Evolutionary conservation across 1,140 invertebrate genomes (phyloP).

Genomic region (Drosophila sechellia): DNA sequence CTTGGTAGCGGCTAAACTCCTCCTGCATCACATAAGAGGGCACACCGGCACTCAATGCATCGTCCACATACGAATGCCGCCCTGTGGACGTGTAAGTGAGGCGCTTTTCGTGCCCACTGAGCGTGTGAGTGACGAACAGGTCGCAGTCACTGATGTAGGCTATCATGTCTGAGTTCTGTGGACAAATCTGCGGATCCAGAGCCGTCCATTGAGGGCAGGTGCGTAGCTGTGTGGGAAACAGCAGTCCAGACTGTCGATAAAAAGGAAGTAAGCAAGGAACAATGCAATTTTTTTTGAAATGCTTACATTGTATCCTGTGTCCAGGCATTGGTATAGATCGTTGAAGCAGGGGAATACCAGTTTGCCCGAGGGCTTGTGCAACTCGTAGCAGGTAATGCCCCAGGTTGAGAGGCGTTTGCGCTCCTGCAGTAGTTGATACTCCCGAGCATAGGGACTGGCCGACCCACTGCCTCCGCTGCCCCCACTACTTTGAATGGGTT

Average conservation of each 20-base stretch:
- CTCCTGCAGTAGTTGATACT: slow-evolving; percentile 96
- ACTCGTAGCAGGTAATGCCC: slow-evolving; percentile 97
- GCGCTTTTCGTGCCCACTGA: slow-evolving; percentile 89
- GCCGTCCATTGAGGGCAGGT: slow-evolving; percentile 88
- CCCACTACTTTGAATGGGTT: slow-evolving; percentile 88
- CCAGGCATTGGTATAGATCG: slow-evolving; percentile 92
- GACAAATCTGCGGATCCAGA: slow-evolving; percentile 96
- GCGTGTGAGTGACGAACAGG: slow-evolving; percentile 93
- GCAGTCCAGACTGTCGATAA: slow-evolving; percentile 86
- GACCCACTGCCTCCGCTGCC: slow-evolving; percentile 79
- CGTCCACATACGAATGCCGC: slow-evolving; percentile 88
- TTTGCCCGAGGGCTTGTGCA: slow-evolving; percentile 91
- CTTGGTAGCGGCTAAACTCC: slow-evolving; percentile 97
- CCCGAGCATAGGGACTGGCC: slow-evolving; percentile 87
- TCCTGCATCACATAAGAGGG: slow-evolving; percentile 99
- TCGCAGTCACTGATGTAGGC: slow-evolving; percentile 96
- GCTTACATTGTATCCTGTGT: slow-evolving; percentile 89
- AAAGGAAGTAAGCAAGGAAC: not conserved
- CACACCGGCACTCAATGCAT: slow-evolving; percentile 95
- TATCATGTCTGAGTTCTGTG: slow-evolving; percentile 92
- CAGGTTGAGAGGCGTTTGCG: slow-evolving; percentile 94
- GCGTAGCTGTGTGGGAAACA: slow-evolving; percentile 90
- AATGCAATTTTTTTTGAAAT: not conserved
- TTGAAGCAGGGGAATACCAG: slow-evolving; percentile 96
- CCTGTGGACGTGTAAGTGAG: slow-evolving; percentile 94